Base-by-base conservation (phyloP, 2,797 vertebrate species). In the Crypturellus tataupa region DNA sequence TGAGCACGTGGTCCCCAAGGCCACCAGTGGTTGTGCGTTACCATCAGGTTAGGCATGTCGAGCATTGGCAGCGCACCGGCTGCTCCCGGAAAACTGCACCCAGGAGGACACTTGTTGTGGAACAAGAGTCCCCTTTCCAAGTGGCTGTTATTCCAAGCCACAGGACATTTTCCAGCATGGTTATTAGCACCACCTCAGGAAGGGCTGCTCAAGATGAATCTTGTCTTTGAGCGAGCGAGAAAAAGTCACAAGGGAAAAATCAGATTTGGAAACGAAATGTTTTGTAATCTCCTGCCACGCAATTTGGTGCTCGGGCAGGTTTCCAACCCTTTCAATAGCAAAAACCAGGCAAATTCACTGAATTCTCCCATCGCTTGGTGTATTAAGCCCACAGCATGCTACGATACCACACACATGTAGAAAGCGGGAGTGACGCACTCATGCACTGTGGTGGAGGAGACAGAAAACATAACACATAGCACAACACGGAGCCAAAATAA, bases 211-310 rank as follows among this genome's bases (percentile, higher is more conserved):
- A 93, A 95, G 90, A 94, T 40, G 29, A 82, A 76, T 75, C 86
- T 92, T 92, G 90, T 40, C 78, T 93, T 92, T 75, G 40, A 95
- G 60, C 39, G 47, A 85, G 80, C 17, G 84, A 87, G 60, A 90
- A 92, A 92, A 90, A 90, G 42, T 82, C 35, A 4, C 42, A 86
- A 47, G 65, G 71, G 75, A 77, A 68, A 85, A 82, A 88, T 94
- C 81, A 62, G 62, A 92, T 91, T 83, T 96, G 93, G 90, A 95
- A 95, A 92, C 53, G 24, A 87, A 84, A 76, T 0, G 0, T 87
- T 89, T 94, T 93, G 78, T 90, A 94, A 95, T 85, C 92, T 94
- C 85, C 71, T 90, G 92, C 90, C 90, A 87, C 7, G 14, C 75
- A 80, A 85, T 87, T 90, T 94, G 91, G 86, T 59, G 86, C 79